Percentiles rank a stretch among this genome's conserved stretches.
Evolutionary conservation across 2,797 vertebrate species (phyloP).

Genomic region (Nothura maculosa): DNA sequence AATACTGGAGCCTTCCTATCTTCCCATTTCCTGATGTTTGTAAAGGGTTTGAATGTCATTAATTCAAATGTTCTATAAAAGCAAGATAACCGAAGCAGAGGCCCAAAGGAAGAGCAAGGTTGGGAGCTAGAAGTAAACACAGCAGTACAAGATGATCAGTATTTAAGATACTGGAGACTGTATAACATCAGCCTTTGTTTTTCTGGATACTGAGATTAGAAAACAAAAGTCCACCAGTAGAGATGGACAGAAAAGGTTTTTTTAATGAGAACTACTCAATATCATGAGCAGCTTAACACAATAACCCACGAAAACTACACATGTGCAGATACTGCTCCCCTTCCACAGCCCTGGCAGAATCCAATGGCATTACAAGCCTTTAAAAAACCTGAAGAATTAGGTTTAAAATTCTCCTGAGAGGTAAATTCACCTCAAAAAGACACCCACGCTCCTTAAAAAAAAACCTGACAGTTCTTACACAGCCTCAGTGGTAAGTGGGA

Average conservation of each 20-base stretch:
- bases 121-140: accelerated
- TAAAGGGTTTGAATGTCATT: neutral
- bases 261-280: neutral
- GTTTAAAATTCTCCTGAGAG: neutral
- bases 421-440: neutral
- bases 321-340: accelerated
- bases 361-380: neutral
- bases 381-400: neutral
- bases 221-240: neutral
- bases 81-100: neutral
- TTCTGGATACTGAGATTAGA: neutral
- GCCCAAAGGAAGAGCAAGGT: neutral
- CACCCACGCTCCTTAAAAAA: neutral
- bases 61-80: neutral
- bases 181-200: neutral
- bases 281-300: neutral
- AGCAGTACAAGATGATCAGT: neutral
- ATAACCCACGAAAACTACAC: neutral
- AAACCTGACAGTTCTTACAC: neutral
- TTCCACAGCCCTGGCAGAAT: neutral
- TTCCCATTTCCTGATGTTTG: neutral
- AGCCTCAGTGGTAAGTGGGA: neutral
- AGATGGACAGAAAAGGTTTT: accelerated
- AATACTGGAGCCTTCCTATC: neutral
- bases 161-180: neutral